Conservation (phyloP, 2,797 vertebrate genomes). For the Alosa sapidissima region DNA sequence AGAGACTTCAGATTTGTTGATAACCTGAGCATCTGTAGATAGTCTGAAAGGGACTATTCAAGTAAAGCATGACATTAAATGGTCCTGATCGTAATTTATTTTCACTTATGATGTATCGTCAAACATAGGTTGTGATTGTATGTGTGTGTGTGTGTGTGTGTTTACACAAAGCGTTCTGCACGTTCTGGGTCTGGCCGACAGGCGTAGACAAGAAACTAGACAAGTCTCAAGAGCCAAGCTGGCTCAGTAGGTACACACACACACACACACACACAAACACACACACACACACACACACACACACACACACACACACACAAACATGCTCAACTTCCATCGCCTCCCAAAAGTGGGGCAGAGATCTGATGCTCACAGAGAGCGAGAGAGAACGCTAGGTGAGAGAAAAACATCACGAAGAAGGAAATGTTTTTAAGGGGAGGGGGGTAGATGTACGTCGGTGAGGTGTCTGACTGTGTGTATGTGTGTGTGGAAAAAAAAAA, state of each 20-base stretch:
- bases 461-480: neutral
- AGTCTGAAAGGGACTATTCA: neutral
- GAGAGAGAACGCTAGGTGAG: neutral
- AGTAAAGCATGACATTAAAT: neutral
- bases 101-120: neutral
- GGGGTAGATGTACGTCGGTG: neutral
- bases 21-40: too few relatives aligned
- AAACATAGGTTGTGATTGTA: neutral
- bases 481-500: slow-evolving; percentile 39
- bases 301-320: neutral
- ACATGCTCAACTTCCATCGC: slow-evolving; percentile 27
- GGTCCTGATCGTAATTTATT: neutral
- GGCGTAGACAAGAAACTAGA: slow-evolving; percentile 11
- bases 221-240: slow-evolving; percentile 6
- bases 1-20: too few relatives aligned
- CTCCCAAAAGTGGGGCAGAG: slow-evolving; percentile 45
- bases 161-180: neutral
- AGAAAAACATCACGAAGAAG: slow-evolving; percentile 16
- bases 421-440: neutral
- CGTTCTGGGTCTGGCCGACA: neutral
- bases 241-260: neutral
- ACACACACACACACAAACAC: neutral
- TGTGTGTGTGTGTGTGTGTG: slow-evolving; percentile 6
- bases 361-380: slow-evolving; percentile 19
- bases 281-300: neutral